Base-by-base conservation (phyloP, 2,888 invertebrate species). In the Eretmocerus hayati region DNA sequence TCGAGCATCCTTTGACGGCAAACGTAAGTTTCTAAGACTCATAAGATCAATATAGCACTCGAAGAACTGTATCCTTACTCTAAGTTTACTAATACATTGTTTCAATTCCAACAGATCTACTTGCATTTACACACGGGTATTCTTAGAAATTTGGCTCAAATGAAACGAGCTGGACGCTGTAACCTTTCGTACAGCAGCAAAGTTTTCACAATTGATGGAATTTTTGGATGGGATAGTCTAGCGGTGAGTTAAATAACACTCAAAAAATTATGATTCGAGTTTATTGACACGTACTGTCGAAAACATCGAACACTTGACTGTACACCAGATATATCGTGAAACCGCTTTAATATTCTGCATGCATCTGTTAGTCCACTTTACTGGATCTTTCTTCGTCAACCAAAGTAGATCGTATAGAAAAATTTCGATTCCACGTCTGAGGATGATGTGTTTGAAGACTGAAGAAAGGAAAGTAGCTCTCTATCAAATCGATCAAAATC, bases 241-340 rank as follows among this genome's bases (percentile, higher is more conserved):
- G 51, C 57, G 21, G 65, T 67, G 50, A 63, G 60, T 51, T 51
- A n/a, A n/a, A n/a, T n/a, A n/a, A n/a, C n/a, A n/a, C n/a, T n/a
- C n/a, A n/a, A n/a, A n/a, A n/a, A n/a, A n/a, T n/a, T n/a, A n/a
- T n/a, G n/a, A n/a, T n/a, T n/a, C n/a, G n/a, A n/a, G n/a, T n/a
- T n/a, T n/a, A n/a, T n/a, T n/a, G n/a, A n/a, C n/a, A n/a, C n/a
- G n/a, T n/a, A n/a, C n/a, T n/a, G n/a, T n/a, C n/a, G n/a, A n/a
- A n/a, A n/a, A n/a, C n/a, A n/a, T n/a, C n/a, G n/a, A n/a, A n/a
- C n/a, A n/a, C n/a, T n/a, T n/a, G n/a, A n/a, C n/a, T n/a, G n/a
- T n/a, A n/a, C n/a, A n/a, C n/a, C n/a, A n/a, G n/a, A n/a, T n/a
- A n/a, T n/a, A n/a, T n/a, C n/a, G n/a, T n/a, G n/a, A n/a, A n/a